phyloP scores from a whole-genome alignment of 2,888 invertebrate species.

The Eupithecia pulchellata region DNA sequence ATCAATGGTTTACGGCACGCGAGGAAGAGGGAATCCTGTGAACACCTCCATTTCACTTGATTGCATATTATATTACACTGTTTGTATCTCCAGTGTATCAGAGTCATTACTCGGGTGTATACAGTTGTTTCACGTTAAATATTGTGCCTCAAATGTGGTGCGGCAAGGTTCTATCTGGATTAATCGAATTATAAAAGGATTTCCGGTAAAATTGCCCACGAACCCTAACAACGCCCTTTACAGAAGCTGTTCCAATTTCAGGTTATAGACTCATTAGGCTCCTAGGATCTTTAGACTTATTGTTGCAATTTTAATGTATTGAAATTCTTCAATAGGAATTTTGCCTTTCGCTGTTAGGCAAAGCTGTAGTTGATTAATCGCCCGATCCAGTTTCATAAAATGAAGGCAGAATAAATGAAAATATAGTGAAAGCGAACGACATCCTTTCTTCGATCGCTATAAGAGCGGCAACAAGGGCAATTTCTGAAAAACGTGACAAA shows the following conservation, averaged over 20 bases:
- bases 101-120: background rate
- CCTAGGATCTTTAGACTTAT: no score
- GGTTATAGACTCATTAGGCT: background rate
- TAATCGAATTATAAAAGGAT: conserved; percentile 5
- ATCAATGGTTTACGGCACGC: conserved; percentile 74
- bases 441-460: conserved; percentile 55
- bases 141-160: conserved; percentile 1
- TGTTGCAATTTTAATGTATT: no score
- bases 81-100: conserved; percentile 30
- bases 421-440: conserved; percentile 37
- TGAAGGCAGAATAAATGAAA: conserved; percentile 33
- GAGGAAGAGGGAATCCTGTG: conserved; percentile 63
- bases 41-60: conserved; percentile 68
- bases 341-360: background rate
- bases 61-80: conserved; percentile 73
- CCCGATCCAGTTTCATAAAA: background rate
- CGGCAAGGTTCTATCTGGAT: conserved; percentile 4
- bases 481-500: conserved; percentile 70
- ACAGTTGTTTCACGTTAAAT: conserved; percentile 12
- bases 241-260: background rate
- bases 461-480: conserved; percentile 55
- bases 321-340: no score
- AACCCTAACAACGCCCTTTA: background rate
- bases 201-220: conserved; percentile 1
- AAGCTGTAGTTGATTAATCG: background rate